These are phyloP conservation scores for Vanessa cardui DNA, from an alignment of 2,888 invertebrate species.

Conservation along the genomic window DNA sequence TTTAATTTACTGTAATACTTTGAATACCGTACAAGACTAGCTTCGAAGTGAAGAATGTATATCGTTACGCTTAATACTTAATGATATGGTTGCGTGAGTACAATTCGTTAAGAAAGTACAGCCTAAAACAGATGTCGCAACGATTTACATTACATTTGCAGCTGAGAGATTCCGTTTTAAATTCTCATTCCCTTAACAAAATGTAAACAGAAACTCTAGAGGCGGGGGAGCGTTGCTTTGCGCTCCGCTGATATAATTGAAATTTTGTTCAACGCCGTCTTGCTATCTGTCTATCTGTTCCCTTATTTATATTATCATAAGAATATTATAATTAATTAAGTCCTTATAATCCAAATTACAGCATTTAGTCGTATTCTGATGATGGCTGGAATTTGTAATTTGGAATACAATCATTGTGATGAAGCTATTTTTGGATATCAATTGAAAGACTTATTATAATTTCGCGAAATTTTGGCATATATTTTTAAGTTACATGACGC, in stretches of 20 bases:
- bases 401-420: not conserved
- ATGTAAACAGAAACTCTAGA: conserved; percentile 71
- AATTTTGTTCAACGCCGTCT: conserved; percentile 66
- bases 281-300: conserved; percentile 55
- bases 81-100: conserved; percentile 29
- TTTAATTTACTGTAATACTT: not conserved
- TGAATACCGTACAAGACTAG: not conserved
- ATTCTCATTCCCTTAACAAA: conserved; percentile 76
- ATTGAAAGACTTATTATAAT: too few relatives aligned
- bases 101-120: conserved; percentile 30
- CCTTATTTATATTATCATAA: conserved; percentile 57
- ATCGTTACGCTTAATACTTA: conserved; percentile 20
- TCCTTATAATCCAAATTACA: conserved; percentile 44
- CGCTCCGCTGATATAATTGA: conserved; percentile 68
- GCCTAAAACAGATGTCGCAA: conserved; percentile 41
- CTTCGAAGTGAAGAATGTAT: not conserved
- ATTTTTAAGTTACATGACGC: too few relatives aligned
- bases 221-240: conserved; percentile 49
- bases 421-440: too few relatives aligned
- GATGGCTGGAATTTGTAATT: not conserved
- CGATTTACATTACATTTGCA: conserved; percentile 65
- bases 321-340: conserved; percentile 62
- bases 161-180: conserved; percentile 73
- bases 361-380: conserved; percentile 20
- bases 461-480: too few relatives aligned